Evolutionary conservation across 2,113 vertebrate genomes (phyloP), one percentile per base, ranked within the genome.

Genomic region (Tretioscincus oriximinensis): DNA sequence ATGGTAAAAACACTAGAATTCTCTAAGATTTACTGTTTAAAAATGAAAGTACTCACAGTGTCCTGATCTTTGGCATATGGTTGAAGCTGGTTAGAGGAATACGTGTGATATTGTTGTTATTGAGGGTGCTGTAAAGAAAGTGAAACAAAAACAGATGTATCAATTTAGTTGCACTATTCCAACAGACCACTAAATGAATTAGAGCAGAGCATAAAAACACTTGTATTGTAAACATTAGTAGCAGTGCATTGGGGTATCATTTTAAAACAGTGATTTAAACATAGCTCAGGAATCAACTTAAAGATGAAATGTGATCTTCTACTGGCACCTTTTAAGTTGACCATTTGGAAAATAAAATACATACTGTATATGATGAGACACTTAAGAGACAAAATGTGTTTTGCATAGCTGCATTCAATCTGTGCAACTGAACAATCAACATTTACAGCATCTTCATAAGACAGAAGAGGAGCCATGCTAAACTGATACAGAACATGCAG

Each of bases 31-130:
- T 26, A 63, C 3, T 29, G 18, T 3, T 85, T 67, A 21, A 1
- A 0, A 82, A 89, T 5, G 28, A 24, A 2, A 58, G 26, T 97
- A 99, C 98, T 99, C 87, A 99, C 98, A 99, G 95, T 6, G 98
- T 99, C 87, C 98, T 97, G 87, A 99, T 97, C 95, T 99, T 99
- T 24, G 98, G 98, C 98, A 99, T 99, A 93, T 99, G 98, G 92
- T 99, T 99, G 96, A 99, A 99, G 94, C 98, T 99, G 93, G 98
- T 99, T 87, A 99, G 96, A 22, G 98, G 97, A 92, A 99, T 98
- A 89, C 97, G 97, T 81, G 97, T 99, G 93, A 99, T 99, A 95
- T 99, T 99, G 96, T 99, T 99, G 88, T 99, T 99, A 95, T 99
- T 99, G 95, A 99, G 98, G 58, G 98, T 99, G 87, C 98, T 99